Conservation (phyloP, 53 echinoderm and acorn worm species). For the Hippasteria phrygiana region DNA sequence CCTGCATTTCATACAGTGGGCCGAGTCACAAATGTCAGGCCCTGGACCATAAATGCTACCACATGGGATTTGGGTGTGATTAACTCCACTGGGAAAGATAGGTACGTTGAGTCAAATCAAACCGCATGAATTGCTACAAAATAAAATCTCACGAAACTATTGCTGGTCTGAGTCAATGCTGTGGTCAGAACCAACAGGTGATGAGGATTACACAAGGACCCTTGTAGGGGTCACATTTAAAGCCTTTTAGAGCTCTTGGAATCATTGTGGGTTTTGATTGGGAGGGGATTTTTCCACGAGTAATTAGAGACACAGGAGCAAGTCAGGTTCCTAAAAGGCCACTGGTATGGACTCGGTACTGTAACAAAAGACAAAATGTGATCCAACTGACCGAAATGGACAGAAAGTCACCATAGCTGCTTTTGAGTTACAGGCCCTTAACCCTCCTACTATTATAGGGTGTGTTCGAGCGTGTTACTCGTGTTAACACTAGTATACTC, state of each 20-base stretch:
- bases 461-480: too few species aligned
- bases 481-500: too few species aligned
- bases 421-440: too few species aligned
- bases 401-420: too few species aligned
- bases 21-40: not conserved
- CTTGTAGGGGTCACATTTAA: not conserved
- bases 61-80: conserved; percentile 5
- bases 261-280: not conserved
- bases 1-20: not conserved
- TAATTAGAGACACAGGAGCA: too few species aligned
- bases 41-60: not conserved
- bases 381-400: too few species aligned
- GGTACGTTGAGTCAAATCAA: conserved; percentile 2
- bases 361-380: too few species aligned
- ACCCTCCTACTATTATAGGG: too few species aligned
- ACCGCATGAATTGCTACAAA: conserved; percentile 48
- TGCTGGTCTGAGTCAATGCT: conserved; percentile 23
- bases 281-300: not conserved
- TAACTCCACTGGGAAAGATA: not conserved
- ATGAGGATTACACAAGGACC: not conserved
- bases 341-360: too few species aligned
- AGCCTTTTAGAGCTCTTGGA: not conserved
- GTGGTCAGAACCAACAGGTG: conserved; percentile 28
- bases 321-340: too few species aligned
- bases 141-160: not conserved